Evolutionary conservation across 2,113 vertebrate genomes (phyloP).

Genomic region (Microtus montanus): DNA sequence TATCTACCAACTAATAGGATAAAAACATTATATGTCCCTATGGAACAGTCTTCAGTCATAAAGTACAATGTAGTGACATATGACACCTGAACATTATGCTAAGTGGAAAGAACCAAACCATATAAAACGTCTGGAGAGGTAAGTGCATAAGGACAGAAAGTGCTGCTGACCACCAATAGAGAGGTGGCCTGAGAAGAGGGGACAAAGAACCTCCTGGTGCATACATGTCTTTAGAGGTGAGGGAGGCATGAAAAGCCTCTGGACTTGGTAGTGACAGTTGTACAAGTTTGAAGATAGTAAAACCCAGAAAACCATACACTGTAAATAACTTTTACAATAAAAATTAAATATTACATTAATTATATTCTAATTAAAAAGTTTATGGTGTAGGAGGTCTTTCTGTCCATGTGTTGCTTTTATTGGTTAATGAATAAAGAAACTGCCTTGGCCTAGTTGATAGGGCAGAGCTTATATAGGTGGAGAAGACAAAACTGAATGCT

Average conservation of each 20-base stretch:
- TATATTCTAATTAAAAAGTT: constrained; percentile 34
- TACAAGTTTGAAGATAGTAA: not conserved
- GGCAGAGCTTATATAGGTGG: too few species aligned
- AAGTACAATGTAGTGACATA: constrained; percentile 19
- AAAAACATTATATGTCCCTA: not conserved
- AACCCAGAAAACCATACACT: not conserved
- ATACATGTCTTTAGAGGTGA: not conserved
- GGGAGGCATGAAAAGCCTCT: not conserved
- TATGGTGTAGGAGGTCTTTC: too few species aligned
- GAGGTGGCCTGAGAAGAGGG: not conserved
- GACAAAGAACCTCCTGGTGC: not conserved
- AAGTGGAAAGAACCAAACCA: constrained; percentile 25
- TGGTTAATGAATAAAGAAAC: too few species aligned
- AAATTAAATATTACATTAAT: constrained; percentile 43
- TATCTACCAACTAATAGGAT: not conserved
- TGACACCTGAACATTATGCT: not conserved
- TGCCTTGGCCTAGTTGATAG: too few species aligned
- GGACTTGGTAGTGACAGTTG: constrained; percentile 30
- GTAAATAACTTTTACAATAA: constrained; percentile 20
- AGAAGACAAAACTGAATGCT: too few species aligned
- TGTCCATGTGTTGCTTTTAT: too few species aligned
- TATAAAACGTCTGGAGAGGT: not conserved
- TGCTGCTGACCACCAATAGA: not conserved
- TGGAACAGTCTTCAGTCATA: constrained; percentile 5
- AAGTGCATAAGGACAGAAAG: not conserved